Evolutionary conservation across 2,797 vertebrate genomes (phyloP).

Genomic region (Selene dorsalis): DNA sequence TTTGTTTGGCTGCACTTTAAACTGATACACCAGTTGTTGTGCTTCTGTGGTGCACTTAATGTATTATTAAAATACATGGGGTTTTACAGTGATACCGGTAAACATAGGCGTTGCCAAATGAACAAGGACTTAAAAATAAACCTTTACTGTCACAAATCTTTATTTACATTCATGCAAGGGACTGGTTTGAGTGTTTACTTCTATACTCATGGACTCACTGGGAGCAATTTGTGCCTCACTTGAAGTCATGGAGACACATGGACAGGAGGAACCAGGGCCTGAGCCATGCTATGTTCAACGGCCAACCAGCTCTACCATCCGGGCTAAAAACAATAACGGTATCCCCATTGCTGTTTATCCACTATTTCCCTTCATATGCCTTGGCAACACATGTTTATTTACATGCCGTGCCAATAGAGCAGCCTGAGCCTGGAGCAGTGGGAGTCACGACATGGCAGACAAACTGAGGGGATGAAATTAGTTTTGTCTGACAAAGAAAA

Average conservation of each 20-base stretch:
- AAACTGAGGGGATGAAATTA: constrained; percentile 40
- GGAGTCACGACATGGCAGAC: constrained; percentile 58
- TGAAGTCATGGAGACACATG: constrained; percentile 13
- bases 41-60: too few relatives aligned
- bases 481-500: constrained; percentile 32
- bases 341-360: constrained; percentile 37
- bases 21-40: too few relatives aligned
- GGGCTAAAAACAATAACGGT: constrained; percentile 18
- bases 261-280: neutral
- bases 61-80: neutral
- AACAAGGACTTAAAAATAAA: neutral
- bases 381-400: constrained; percentile 34
- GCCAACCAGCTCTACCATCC: constrained; percentile 17
- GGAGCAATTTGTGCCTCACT: neutral
- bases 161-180: neutral
- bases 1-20: too few relatives aligned
- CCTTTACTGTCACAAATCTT: neutral
- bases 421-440: constrained; percentile 14
- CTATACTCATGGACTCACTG: neutral
- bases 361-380: neutral
- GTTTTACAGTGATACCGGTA: too few relatives aligned
- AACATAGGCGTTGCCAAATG: too few relatives aligned
- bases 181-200: neutral
- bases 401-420: constrained; percentile 38
- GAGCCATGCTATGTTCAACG: constrained; percentile 11